Conservation (phyloP, 2,113 vertebrate species). For the Heptranchias perlo region DNA sequence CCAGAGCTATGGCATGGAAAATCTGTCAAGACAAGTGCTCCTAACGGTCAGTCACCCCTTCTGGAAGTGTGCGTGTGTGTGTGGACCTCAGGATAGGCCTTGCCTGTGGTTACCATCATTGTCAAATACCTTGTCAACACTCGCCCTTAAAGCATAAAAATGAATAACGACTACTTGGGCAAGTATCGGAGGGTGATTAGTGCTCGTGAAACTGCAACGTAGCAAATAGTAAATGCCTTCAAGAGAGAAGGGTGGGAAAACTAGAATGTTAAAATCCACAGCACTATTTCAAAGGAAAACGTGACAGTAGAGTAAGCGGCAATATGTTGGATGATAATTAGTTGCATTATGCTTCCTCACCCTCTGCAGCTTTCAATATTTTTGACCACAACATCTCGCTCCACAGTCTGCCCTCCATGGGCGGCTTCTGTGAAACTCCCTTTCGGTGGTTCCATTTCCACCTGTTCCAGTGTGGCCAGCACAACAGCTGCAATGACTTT, state of each 20-base stretch:
- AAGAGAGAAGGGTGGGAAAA: background rate
- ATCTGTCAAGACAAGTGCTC: too few relatives aligned
- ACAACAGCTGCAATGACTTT: background rate
- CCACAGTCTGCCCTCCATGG: background rate
- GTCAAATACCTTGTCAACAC: too few relatives aligned
- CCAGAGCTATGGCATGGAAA: too few relatives aligned
- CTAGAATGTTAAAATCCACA: background rate
- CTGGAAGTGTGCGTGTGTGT: too few relatives aligned
- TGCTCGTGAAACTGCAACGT: too few relatives aligned
- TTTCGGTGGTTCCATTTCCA: background rate
- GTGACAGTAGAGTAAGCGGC: background rate
- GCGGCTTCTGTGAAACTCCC: background rate
- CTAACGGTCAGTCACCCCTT: too few relatives aligned
- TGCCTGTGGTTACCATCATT: too few relatives aligned
- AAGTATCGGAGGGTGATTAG: too few relatives aligned
- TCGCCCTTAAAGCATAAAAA: too few relatives aligned
- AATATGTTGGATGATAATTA: background rate
- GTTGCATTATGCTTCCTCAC: background rate
- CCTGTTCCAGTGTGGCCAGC: background rate
- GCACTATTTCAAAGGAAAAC: background rate
- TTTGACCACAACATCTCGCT: background rate
- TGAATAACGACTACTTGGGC: too few relatives aligned
- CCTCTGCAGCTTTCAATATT: background rate
- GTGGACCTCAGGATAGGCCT: too few relatives aligned
- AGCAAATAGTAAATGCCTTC: too few relatives aligned